Evolutionary conservation across 1,140 invertebrate genomes (phyloP).

Genomic region (Drosophila funebris): DNA sequence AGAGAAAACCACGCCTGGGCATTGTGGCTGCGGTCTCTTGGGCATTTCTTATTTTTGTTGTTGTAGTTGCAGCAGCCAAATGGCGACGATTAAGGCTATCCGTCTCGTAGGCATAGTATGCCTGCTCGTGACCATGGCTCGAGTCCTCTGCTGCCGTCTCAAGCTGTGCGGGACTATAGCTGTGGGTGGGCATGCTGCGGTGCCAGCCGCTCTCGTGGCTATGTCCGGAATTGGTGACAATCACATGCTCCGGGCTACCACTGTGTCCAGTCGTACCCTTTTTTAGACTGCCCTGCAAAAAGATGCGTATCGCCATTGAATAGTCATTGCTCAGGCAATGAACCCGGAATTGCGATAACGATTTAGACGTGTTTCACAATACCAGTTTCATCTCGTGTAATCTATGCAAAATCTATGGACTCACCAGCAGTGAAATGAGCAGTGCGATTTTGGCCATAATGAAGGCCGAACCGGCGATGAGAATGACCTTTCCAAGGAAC

Average conservation of each 20-base stretch:
- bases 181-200: slow-evolving; percentile 72
- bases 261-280: slow-evolving; percentile 85
- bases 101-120: slow-evolving; percentile 57
- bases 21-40: background rate
- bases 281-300: slow-evolving; percentile 86
- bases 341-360: background rate
- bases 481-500: slow-evolving; percentile 88
- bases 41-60: slow-evolving; percentile 4
- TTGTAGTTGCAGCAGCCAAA: background rate
- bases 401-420: slow-evolving; percentile 29
- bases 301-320: slow-evolving; percentile 60
- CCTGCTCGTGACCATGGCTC: slow-evolving; percentile 28
- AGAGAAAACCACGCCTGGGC: slow-evolving; percentile 52
- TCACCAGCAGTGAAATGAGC: slow-evolving; percentile 86
- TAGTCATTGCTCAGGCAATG: slow-evolving; percentile 23
- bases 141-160: slow-evolving; percentile 30
- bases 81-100: slow-evolving; percentile 45
- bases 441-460: slow-evolving; percentile 88
- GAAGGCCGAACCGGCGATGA: slow-evolving; percentile 88
- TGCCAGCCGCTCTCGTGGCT: slow-evolving; percentile 77
- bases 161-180: slow-evolving; percentile 45
- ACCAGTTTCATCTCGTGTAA: background rate
- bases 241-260: slow-evolving; percentile 85
- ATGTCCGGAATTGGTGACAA: slow-evolving; percentile 85
- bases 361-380: background rate